phyloP scores from a whole-genome alignment of 2,797 vertebrate genomes.

The Emys orbicularis region DNA sequence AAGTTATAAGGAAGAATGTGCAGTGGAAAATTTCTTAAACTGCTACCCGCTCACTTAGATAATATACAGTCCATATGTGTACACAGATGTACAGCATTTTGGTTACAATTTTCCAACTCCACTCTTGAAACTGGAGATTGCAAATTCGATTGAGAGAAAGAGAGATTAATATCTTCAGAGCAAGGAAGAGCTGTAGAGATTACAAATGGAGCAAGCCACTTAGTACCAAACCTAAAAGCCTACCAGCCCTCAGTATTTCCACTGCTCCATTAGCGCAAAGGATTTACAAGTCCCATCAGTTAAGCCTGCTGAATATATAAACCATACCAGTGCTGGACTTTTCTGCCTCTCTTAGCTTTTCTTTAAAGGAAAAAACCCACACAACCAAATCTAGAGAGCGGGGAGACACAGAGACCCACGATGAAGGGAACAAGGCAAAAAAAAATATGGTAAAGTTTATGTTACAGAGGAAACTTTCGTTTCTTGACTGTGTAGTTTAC shows the following conservation, averaged over 20 bases:
- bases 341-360: background rate
- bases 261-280: background rate
- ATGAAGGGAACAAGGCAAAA: background rate
- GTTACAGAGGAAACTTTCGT: background rate
- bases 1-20: background rate
- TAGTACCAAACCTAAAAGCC: background rate
- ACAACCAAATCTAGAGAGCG: background rate
- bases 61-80: background rate
- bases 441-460: rapidly evolving
- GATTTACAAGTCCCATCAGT: background rate
- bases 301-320: background rate
- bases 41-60: background rate
- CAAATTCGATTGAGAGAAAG: background rate
- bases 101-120: background rate
- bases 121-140: background rate
- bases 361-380: rapidly evolving
- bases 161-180: background rate
- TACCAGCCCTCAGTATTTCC: background rate
- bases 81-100: background rate
- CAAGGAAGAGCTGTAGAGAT: background rate
- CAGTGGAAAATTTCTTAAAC: background rate
- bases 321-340: rapidly evolving
- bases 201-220: background rate
- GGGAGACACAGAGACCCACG: no score
- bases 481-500: background rate